Percentiles rank a stretch among this genome's conserved stretches.
These are phyloP conservation scores for Menidia beryllina DNA, from an alignment of 2,113 vertebrate genomes.

Conservation along the genomic window DNA sequence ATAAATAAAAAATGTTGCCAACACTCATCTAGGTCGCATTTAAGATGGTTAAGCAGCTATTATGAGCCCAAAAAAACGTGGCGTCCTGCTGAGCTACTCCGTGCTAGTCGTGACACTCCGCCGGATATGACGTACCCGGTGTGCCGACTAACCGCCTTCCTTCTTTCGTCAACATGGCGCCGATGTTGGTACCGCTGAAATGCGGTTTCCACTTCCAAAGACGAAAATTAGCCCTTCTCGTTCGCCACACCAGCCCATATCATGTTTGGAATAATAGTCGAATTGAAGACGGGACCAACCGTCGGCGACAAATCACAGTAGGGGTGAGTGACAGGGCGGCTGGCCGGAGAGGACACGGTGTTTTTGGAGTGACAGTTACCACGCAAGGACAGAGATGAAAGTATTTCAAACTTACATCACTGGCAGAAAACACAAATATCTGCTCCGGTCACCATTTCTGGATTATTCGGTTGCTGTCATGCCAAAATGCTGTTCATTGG, in stretches of 20 bases:
- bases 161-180: slow-evolving; percentile 79
- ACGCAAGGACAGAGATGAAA: slow-evolving; percentile 61
- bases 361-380: slow-evolving; percentile 32
- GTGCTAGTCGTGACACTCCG: slow-evolving; percentile 55
- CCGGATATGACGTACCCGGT: slow-evolving; percentile 66
- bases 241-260: slow-evolving; percentile 72
- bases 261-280: slow-evolving; percentile 62
- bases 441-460: accelerated
- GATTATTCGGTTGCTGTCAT: not conserved
- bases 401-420: slow-evolving; percentile 31
- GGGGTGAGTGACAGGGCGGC: slow-evolving; percentile 44
- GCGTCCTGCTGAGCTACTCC: not conserved
- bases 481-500: not conserved
- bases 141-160: slow-evolving; percentile 23
- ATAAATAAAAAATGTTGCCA: not conserved
- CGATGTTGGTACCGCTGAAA: slow-evolving; percentile 71
- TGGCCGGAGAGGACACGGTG: slow-evolving; percentile 41
- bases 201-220: slow-evolving; percentile 76
- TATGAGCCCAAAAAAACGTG: not conserved
- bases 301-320: slow-evolving; percentile 38
- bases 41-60: not conserved
- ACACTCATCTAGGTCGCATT: not conserved
- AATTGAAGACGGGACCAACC: not conserved
- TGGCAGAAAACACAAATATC: not conserved
- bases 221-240: slow-evolving; percentile 69